phyloP scores from a whole-genome alignment of 2,797 vertebrate species.

The Cephalopachus bancanus region DNA sequence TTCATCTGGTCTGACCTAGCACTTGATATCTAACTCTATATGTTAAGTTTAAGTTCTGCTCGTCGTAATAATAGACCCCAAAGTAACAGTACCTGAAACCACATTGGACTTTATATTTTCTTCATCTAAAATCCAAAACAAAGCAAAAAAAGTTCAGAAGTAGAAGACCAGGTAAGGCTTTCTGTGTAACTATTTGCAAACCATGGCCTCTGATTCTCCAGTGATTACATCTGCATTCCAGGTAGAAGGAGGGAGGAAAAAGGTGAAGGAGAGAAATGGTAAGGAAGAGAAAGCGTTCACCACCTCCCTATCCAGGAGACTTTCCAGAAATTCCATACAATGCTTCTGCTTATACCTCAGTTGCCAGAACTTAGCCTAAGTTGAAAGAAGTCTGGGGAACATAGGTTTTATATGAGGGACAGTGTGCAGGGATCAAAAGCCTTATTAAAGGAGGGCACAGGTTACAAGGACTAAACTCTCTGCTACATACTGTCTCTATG shows the following conservation, averaged over 20 bases:
- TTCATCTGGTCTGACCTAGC: no score
- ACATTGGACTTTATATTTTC: neutral
- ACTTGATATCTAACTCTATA: neutral
- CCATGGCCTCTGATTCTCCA: neutral
- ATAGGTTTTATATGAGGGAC: neutral
- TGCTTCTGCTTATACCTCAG: neutral
- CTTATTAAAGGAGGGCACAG: neutral
- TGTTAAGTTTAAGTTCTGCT: neutral
- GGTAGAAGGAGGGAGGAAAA: neutral
- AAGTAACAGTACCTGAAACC: neutral
- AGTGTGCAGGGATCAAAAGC: neutral
- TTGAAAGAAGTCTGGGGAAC: neutral
- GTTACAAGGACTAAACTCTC: neutral
- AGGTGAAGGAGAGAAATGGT: rapidly evolving
- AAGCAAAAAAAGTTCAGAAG: neutral
- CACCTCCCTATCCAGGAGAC: neutral
- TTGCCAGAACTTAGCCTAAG: neutral
- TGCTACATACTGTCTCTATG: neutral
- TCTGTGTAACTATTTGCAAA: neutral
- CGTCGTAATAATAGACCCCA: neutral
- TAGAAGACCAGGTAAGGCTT: neutral
- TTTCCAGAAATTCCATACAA: neutral
- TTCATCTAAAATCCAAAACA: neutral
- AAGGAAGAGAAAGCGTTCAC: no score
- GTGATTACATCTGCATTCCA: neutral